Evolutionary conservation across 2,113 vertebrate species (phyloP), one percentile per base, ranked within the genome.

Genomic region (Thamnophis sirtalis): DNA sequence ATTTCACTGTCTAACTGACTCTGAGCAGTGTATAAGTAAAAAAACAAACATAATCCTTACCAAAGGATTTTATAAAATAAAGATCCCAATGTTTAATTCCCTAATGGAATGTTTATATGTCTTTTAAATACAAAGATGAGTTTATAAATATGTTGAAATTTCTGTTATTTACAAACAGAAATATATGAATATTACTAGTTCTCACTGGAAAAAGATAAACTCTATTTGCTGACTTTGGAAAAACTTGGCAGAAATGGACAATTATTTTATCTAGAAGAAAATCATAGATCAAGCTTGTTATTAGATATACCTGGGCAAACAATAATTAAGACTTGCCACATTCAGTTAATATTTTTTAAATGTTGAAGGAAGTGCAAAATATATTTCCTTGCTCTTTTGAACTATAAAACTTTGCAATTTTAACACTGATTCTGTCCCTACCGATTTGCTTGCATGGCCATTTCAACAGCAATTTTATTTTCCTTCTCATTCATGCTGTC

Each of bases 361-460:
- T 85, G 43, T 21, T 49, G 6, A 84, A 8, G 43, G 33, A 17
- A 84, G 13, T 85, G 48, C 43, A 58, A 58, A 89, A 58, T 50
- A 10, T 15, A 58, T 38, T 4, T 49, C 19, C 28, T n/a, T 91
- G 5, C 38, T 55, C 10, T 13, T 55, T 51, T 43, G 54, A 80
- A 80, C 17, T 10, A 33, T 22, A 24, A 89, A 48, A 13, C 21
- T 1, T 68, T 6, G 63, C 63, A 68, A 15, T 68, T 91, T 68
- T 73, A 33, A 22, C 9, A 53, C 0, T 33, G 87, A 51, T 21
- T 0, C 28, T 48, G 26, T 73, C 58, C 13, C 0, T 0, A 88
- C 28, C 38, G 0, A 58, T 13, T 15, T 5, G 51, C 86, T 13
- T 68, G 51, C 9, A 84, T 87, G 55, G 58, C 68, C 48, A 58